Base-by-base conservation (phyloP, 2,113 vertebrate genomes). In the Empidonax alnorum region DNA sequence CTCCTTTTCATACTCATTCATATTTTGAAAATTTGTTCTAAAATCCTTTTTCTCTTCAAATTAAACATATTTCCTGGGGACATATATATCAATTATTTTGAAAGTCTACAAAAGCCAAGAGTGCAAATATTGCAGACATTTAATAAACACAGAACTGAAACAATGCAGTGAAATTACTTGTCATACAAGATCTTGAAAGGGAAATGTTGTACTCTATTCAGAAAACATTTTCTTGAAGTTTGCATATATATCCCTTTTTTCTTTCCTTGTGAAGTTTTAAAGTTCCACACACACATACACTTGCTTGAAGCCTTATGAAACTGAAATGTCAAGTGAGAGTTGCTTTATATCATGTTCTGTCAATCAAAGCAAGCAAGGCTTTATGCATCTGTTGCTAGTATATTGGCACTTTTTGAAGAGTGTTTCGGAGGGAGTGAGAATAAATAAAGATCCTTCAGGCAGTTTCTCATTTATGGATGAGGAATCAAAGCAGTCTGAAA, bases 401-500 rank as follows among this genome's bases (percentile, higher is more conserved):
- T 98, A 98, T 98, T 98, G 98, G 98, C 98, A 98, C 97, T 98
- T 98, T 98, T 96, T 98, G 98, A 98, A 98, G 98, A 98, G 98
- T 97, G 98, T 98, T 98, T 98, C 97, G 93, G 97, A 98, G 97
- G 98, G 97, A 98, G 97, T 7, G 56, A 97, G 98, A 98, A 98
- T 98, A 98, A 98, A 98, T 98, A 98, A 98, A 98, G 98, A 98
- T 98, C 98, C 98, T 98, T 98, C 98, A 98, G 98, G 97, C 98
- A 98, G 98, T 98, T 98, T 98, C 98, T 98, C 98, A 98, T 98
- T 98, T 98, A 98, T 98, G 98, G 98, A 98, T 97, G 98, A 98
- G 97, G 98, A 98, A 98, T 98, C 98, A 98, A 98, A 98, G 98
- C 97, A 98, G 97, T 98, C 98, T 98, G 97, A 98, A 98, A 98